These are phyloP conservation scores for Pagrus major DNA, from an alignment of 2,113 vertebrate species.

Conservation along the genomic window DNA sequence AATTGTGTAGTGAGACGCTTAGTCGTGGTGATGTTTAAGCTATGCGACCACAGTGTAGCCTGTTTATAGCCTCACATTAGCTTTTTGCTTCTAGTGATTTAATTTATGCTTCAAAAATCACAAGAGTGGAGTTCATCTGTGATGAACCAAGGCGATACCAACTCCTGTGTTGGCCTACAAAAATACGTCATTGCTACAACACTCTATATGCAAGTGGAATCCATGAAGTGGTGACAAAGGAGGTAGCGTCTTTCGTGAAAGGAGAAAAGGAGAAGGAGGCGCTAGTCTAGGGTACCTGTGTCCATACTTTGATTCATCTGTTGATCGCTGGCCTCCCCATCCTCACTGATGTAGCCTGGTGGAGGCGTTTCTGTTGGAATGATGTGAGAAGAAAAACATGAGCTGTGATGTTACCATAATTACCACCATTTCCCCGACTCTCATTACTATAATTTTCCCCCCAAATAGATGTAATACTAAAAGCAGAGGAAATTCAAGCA, in stretches of 20 bases:
- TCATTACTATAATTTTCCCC: too few species aligned
- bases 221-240: neutral
- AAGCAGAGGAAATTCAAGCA: neutral
- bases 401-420: neutral
- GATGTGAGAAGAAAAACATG: neutral
- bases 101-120: too few species aligned
- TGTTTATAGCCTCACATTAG: too few species aligned
- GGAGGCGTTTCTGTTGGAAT: slow-evolving; percentile 92
- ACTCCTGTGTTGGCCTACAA: too few species aligned
- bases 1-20: too few species aligned
- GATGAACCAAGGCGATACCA: too few species aligned
- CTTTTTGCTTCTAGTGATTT: too few species aligned
- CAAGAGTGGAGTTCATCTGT: too few species aligned
- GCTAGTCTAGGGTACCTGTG: slow-evolving; percentile 88
- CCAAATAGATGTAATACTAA: neutral
- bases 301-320: slow-evolving; percentile 99
- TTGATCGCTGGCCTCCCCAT: slow-evolving; percentile 98
- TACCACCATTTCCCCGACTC: too few species aligned
- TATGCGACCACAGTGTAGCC: too few species aligned
- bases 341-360: slow-evolving; percentile 98
- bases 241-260: neutral
- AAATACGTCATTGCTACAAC: too few species aligned
- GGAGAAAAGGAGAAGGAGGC: neutral
- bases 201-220: neutral
- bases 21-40: too few species aligned